phyloP scores from a whole-genome alignment of 2,888 invertebrate species.

The Tetramorium bicarinatum region DNA sequence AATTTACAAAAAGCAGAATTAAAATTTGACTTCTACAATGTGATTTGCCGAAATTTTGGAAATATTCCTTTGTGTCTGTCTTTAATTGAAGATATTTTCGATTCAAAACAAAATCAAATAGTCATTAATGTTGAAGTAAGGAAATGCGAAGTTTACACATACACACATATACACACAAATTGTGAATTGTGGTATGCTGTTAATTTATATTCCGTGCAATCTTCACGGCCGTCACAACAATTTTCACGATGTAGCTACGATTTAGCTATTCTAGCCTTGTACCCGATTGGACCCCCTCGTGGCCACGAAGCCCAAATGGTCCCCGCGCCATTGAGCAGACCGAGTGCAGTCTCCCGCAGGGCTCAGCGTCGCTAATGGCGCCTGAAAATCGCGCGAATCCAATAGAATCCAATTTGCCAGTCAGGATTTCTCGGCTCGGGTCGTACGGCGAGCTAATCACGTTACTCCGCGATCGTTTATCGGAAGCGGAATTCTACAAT shows the following conservation, averaged over 20 bases:
- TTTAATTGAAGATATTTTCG: not conserved
- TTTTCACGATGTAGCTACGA: slow-evolving; percentile 67
- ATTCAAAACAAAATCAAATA: not conserved
- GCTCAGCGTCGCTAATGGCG: slow-evolving; percentile 33
- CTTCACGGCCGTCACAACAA: slow-evolving; percentile 61
- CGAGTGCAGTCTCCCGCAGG: slow-evolving; percentile 47
- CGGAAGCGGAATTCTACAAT: not conserved
- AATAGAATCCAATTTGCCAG: slow-evolving; percentile 24
- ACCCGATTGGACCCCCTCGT: slow-evolving; percentile 64
- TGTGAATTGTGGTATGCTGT: not conserved
- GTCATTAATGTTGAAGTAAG: not conserved
- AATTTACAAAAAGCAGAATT: not conserved
- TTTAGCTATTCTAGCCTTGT: slow-evolving; percentile 75
- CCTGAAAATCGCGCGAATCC: slow-evolving; percentile 30
- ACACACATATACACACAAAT: no score
- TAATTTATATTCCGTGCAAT: slow-evolving; percentile 66
- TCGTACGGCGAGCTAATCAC: not conserved
- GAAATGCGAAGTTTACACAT: not conserved
- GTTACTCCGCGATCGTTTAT: not conserved
- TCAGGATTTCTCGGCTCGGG: slow-evolving; percentile 2
- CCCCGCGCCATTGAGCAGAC: slow-evolving; percentile 35
- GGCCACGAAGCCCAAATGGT: slow-evolving; percentile 53
- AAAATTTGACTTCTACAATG: not conserved
- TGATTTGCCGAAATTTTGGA: not conserved
- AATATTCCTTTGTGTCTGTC: not conserved